These are phyloP conservation scores for Ammodytes marinus DNA, from an alignment of 2,113 vertebrate genomes.

Conservation along the genomic window DNA sequence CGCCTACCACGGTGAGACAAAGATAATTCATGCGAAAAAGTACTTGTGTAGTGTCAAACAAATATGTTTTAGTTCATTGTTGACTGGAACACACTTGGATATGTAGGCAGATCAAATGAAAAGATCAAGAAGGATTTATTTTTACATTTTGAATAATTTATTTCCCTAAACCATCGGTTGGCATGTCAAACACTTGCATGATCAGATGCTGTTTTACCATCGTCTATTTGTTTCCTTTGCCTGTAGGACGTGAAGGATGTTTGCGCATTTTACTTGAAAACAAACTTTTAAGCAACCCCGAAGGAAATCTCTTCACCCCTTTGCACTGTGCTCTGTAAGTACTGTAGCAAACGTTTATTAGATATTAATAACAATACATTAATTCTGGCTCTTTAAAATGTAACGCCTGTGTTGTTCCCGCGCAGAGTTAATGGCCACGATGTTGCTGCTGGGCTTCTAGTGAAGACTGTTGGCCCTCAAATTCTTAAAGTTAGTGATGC, in stretches of 20 bases:
- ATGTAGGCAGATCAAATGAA: not conserved
- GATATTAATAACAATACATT: not conserved
- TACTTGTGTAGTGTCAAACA: not conserved
- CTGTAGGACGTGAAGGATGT: slow-evolving; percentile 94
- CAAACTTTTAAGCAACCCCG: slow-evolving; percentile 91
- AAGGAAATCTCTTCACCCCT: slow-evolving; percentile 94
- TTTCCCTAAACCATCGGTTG: not conserved
- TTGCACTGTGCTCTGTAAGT: slow-evolving; percentile 99
- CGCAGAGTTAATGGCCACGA: slow-evolving; percentile 94
- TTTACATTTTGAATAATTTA: not conserved
- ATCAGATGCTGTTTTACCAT: not conserved
- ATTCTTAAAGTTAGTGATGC: slow-evolving; percentile 91
- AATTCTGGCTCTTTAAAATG: not conserved
- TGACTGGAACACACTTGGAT: not conserved
- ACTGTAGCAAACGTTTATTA: not conserved
- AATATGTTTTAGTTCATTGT: not conserved
- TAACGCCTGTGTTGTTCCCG: not conserved
- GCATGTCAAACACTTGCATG: not conserved
- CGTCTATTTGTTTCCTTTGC: slow-evolving; percentile 5
- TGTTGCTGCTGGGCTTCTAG: slow-evolving; percentile 91
- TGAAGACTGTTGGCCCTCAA: slow-evolving; percentile 91
- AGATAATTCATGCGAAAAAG: not conserved
- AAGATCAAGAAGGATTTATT: not conserved
- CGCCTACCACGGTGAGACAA: slow-evolving; percentile 91
- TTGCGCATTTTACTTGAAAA: slow-evolving; percentile 98